A percentile compares a stretch with the other conserved stretches of the same genome.
Conservation (phyloP, 2,888 invertebrate species). For the Apocheima hispidaria region DNA sequence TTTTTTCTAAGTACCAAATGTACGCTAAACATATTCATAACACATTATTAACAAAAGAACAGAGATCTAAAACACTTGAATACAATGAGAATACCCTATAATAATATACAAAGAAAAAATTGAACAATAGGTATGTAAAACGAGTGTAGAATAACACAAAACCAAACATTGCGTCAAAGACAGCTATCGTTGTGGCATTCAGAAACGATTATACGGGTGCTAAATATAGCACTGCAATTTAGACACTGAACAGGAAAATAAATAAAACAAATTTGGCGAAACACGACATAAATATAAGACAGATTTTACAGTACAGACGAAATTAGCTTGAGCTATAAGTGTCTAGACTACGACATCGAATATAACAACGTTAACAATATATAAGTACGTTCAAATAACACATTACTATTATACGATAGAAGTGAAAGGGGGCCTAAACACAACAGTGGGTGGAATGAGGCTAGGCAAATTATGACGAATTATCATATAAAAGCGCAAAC, state of each 20-base stretch:
- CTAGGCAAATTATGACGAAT: slow-evolving; percentile 15
- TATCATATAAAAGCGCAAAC: slow-evolving; percentile 5
- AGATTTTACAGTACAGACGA: not conserved
- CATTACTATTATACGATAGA: not conserved
- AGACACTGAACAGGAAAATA: not conserved
- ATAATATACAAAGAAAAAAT: slow-evolving; percentile 13
- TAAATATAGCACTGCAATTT: slow-evolving; percentile 41
- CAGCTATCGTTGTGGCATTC: slow-evolving; percentile 36
- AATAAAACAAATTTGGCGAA: not conserved
- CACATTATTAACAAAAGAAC: slow-evolving; percentile 4
- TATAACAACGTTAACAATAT: not conserved
- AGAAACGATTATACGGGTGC: slow-evolving; percentile 41
- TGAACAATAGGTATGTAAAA: slow-evolving; percentile 17
- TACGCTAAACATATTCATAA: slow-evolving; percentile 22
- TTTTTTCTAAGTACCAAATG: not conserved
- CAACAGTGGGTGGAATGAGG: slow-evolving; percentile 20
- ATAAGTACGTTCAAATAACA: not conserved
- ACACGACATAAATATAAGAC: not conserved
- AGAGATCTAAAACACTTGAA: slow-evolving; percentile 3
- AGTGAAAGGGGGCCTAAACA: slow-evolving; percentile 13
- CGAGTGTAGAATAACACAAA: slow-evolving; percentile 31
- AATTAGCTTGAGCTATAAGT: not conserved
- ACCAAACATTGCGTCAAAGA: slow-evolving; percentile 43
- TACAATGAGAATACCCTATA: not conserved
- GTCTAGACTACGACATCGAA: not conserved